Evolutionary conservation across 2,888 invertebrate genomes (phyloP), one percentile per base, ranked within the genome.

Genomic region (Cephus pygmeus): DNA sequence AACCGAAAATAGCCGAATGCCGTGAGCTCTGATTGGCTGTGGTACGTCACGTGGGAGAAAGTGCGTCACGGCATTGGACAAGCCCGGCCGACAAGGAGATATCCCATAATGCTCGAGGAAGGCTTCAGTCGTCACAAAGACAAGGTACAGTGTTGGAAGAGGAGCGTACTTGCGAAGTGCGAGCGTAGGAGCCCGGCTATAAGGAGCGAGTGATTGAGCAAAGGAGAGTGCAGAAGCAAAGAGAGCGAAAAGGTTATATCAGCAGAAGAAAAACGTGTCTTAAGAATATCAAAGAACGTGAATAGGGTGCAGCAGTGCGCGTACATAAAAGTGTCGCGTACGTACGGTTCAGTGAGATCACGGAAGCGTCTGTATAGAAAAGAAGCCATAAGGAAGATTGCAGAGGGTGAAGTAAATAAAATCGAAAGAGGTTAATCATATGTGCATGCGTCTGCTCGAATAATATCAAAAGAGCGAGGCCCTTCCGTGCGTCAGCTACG

Each of bases 41-140:
- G 30, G 4, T n/a, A 12, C 9, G 69, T 79, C 79, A 79, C 77
- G 75, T 76, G 76, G 4, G 31, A 36, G 1, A 30, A 15, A 69
- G 34, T 1, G 76, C 6, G 36, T 12, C 9, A 23, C 34, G 31
- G 35, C 36, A 80, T 80, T 79, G 80, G 80, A 30, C 36, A 34
- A 68, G 31, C 33, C 71, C 34, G n/a, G 68, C 36, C 68, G 71
- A 77, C 56, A 71, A 73, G 79, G 79, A 73, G 69, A 69, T 73
- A 56, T 76, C 76, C 79, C 79, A 73, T 80, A 83, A 81, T 82
- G 80, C 79, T 81, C 82, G 77, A 83, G 82, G 81, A 79, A 81
- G 79, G 80, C 56, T 73, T 78, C 78, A 68, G 77, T 81, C 83
- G 81, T 85, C 85, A 86, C 83, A 85, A 85, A 86, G 86, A 81